Conservation (phyloP, 2,113 vertebrate species). For the Amphiprion ocellaris region DNA sequence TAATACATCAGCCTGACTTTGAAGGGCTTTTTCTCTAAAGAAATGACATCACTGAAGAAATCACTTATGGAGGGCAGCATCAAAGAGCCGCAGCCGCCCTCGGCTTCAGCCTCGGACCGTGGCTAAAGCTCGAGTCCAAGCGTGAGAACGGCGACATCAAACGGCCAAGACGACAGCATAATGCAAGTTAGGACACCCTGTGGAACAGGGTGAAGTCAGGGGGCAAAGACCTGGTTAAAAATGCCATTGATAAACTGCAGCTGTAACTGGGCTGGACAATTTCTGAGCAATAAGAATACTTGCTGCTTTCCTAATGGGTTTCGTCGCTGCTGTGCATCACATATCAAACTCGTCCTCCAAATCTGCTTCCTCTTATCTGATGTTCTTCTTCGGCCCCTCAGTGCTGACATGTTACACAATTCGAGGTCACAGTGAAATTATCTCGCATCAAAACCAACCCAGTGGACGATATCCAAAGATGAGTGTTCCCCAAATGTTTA, state of each 20-base stretch:
- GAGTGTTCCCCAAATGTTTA: constrained; percentile 10
- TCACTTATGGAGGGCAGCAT: constrained; percentile 50
- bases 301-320: constrained; percentile 1
- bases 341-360: constrained; percentile 35
- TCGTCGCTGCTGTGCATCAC: neutral
- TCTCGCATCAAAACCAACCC: constrained; percentile 6
- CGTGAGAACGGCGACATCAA: constrained; percentile 35
- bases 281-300: constrained; percentile 7
- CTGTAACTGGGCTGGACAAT: neutral
- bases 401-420: constrained; percentile 12
- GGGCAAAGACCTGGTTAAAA: neutral
- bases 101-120: constrained; percentile 27
- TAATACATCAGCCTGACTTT: constrained; percentile 67
- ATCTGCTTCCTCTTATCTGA: constrained; percentile 18
- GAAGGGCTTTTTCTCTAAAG: constrained; percentile 72
- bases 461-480: constrained; percentile 21
- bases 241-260: constrained; percentile 1
- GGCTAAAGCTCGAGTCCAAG: constrained; percentile 24
- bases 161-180: constrained; percentile 22
- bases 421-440: constrained; percentile 31
- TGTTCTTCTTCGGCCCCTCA: constrained; percentile 3
- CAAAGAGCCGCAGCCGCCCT: constrained; percentile 39
- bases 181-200: constrained; percentile 28
- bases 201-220: constrained; percentile 41
- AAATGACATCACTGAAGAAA: constrained; percentile 67